Evolutionary conservation across 2,113 vertebrate genomes (phyloP).

Genomic region (Sapayoa aenigma): DNA sequence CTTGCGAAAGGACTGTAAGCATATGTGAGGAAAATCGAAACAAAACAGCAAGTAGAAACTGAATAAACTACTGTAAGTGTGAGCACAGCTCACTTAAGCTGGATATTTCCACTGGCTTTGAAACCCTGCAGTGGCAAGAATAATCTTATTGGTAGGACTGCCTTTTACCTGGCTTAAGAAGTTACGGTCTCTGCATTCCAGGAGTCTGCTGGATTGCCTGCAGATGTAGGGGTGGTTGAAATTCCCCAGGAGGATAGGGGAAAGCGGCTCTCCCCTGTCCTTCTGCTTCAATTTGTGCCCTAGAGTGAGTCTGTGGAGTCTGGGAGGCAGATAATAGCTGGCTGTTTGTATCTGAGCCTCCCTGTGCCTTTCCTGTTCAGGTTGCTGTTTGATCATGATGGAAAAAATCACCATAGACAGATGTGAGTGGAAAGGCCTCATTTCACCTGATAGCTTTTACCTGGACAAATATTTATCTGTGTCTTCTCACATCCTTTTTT

Average conservation of each 20-base stretch:
- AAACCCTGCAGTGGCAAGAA: neutral
- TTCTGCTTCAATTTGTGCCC: neutral
- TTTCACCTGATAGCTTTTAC: neutral
- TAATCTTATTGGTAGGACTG: neutral
- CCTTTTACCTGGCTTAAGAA: neutral
- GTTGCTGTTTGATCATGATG: neutral
- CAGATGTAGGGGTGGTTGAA: neutral
- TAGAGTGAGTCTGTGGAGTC: fast-evolving
- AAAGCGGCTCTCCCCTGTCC: neutral
- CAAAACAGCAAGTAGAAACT: neutral
- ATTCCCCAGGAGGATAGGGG: neutral
- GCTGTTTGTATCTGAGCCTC: neutral
- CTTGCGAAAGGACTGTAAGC: neutral
- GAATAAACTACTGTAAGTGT: neutral
- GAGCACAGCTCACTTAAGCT: neutral
- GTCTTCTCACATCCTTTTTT: neutral
- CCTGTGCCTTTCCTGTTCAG: neutral
- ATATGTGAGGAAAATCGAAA: neutral
- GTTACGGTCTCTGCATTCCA: neutral
- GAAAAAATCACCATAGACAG: neutral
- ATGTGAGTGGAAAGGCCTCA: neutral
- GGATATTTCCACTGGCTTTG: neutral
- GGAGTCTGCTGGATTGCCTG: neutral
- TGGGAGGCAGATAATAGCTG: neutral
- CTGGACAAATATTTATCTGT: neutral